phyloP scores from a whole-genome alignment of 2,113 vertebrate genomes.

The Neotragus moschatus region DNA sequence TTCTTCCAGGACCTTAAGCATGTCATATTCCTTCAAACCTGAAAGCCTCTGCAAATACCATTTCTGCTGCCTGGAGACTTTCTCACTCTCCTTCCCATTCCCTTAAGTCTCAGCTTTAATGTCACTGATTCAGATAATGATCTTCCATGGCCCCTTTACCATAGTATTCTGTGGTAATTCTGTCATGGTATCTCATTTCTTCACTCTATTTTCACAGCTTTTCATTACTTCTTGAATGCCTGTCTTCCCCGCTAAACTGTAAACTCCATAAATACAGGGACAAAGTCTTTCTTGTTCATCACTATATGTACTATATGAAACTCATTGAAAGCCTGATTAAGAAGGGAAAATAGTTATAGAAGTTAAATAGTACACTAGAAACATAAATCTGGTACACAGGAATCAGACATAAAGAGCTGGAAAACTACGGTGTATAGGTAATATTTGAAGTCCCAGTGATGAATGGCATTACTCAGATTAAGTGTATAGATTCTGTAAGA shows the following conservation, averaged over 20 bases:
- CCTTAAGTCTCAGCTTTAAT: neutral
- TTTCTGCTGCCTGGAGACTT: neutral
- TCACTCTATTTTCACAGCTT: neutral
- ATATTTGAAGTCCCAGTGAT: neutral
- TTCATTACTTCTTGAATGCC: neutral
- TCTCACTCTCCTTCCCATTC: neutral
- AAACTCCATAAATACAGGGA: neutral
- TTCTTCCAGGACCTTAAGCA: neutral
- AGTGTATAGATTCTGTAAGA: neutral
- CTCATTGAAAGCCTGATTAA: neutral
- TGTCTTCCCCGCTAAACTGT: neutral
- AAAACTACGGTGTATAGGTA: neutral
- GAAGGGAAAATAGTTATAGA: neutral
- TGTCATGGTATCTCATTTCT: neutral
- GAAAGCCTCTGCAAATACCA: neutral
- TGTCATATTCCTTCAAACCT: neutral
- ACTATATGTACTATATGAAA: neutral
- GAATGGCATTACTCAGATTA: neutral
- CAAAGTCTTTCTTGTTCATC: neutral
- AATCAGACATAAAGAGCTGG: neutral
- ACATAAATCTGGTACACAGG: neutral
- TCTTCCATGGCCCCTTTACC: neutral
- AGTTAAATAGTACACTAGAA: neutral
- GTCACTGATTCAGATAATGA: neutral
- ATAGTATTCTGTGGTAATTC: neutral